phyloP scores from a whole-genome alignment of 2,888 invertebrate species.

The Lasioglossum leucozonium region DNA sequence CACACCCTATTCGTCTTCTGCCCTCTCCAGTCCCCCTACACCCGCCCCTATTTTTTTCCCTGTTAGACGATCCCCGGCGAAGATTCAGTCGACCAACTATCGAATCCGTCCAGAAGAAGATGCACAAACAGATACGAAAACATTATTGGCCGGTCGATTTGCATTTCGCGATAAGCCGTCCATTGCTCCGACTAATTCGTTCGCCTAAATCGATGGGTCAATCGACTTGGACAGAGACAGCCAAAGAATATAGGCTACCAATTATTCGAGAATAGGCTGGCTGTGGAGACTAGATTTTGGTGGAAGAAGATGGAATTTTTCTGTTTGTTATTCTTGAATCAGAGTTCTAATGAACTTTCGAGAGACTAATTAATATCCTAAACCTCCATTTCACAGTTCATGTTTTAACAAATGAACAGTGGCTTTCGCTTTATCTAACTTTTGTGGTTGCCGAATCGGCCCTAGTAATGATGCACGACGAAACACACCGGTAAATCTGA shows the following conservation, averaged over 20 bases:
- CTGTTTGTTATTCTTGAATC: not conserved
- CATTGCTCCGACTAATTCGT: not conserved
- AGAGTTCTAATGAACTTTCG: not conserved
- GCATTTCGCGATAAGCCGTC: slow-evolving; percentile 2
- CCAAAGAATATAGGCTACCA: not conserved
- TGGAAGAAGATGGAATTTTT: not conserved
- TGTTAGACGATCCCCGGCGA: not conserved
- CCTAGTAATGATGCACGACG: not conserved
- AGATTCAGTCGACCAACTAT: not conserved
- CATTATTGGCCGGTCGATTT: slow-evolving; percentile 10
- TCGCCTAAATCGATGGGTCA: not conserved
- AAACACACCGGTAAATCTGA: not conserved
- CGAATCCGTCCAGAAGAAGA: not conserved
- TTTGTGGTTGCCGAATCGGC: not conserved
- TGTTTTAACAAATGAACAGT: no score
- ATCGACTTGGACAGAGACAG: not conserved
- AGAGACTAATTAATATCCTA: not conserved
- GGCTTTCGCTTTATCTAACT: not conserved
- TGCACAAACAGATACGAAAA: not conserved
- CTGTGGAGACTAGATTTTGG: no score
- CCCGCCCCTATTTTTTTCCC: not conserved
- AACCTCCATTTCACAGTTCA: no score
- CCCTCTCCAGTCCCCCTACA: not conserved
- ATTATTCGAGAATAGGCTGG: not conserved
- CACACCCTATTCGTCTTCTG: slow-evolving; percentile 5